Base-by-base conservation (phyloP, 2,888 invertebrate species). In the Hirtodrosophila confusa region DNA sequence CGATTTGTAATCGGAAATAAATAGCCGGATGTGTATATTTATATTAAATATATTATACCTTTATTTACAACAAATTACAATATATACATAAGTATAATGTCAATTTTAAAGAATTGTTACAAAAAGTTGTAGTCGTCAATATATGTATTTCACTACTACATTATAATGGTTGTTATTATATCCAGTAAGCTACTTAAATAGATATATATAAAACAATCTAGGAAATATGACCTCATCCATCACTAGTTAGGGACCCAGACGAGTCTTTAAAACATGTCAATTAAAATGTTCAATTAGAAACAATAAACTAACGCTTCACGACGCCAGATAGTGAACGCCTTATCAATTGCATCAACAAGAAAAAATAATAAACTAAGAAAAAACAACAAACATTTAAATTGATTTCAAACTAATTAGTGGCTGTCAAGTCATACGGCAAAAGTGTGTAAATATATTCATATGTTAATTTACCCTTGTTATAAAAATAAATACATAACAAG, bases 381-480 rank as follows among this genome's bases (percentile, higher is more conserved):
- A 61, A 44, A 39, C 17, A 24, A 35, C 23, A 8, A 43, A 35
- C 39, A 55, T 62, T 62, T 27, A 75, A 80, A 80, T 78, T 76
- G 68, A 78, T 78, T 78, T 56, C 37, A 47, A 50, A 54, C 50
- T 70, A 78, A 77, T 77, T 77, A 72, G 55, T 58, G 50, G 11
- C 51, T 76, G 72, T 66, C 73, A 69, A 51, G 36, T 36, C 51
- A 40, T 39, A 36, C 51, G 43, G 17, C 36, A 53, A 55, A 60
- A 51, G 43, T 43, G 47, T 58, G 54, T 71, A 33, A 48, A 47
- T 33, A 23, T 17, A 55, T 44, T 67, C 57, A 74, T 69, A 75
- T 83, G 76, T 78, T 66, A 74, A 80, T 80, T 71, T 53, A 69
- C 74, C 78, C 83, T 75, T 67, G 63, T 54, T 48, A 48, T 56